Conservation (phyloP, 2,888 invertebrate species). For the Galeopsomyia nigrocyanea region DNA sequence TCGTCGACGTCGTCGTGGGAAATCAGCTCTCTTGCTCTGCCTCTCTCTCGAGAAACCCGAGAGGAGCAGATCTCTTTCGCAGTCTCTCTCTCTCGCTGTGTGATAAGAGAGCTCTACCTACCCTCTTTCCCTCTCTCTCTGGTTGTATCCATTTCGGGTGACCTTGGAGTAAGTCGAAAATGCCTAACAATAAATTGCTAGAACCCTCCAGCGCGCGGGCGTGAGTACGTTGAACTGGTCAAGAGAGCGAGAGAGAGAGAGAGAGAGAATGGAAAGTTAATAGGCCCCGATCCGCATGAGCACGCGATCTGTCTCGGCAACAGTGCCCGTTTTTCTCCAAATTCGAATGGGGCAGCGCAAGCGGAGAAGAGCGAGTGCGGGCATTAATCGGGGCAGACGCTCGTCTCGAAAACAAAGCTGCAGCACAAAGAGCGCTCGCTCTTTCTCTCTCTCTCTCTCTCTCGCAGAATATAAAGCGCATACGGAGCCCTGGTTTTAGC, state of each 20-base stretch:
- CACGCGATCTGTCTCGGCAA: not conserved
- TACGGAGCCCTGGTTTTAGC: conserved; percentile 17
- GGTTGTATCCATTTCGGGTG: conserved; percentile 30
- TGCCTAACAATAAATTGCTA: no score
- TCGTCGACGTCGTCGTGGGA: conserved; percentile 34
- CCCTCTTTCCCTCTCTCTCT: not conserved
- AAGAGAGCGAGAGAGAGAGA: conserved; percentile 3
- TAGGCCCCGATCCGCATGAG: not conserved
- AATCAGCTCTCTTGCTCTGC: conserved; percentile 13
- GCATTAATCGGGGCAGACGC: conserved; percentile 2
- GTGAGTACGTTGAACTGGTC: conserved; percentile 11
- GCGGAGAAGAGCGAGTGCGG: not conserved
- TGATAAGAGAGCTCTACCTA: conserved; percentile 17
- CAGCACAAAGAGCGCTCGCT: conserved; percentile 35
- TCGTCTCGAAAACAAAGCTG: not conserved
- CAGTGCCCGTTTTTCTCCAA: conserved; percentile 3
- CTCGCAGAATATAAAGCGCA: conserved; percentile 9
- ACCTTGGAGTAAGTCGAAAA: conserved; percentile 18
- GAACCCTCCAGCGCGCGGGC: not conserved
- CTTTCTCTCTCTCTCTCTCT: conserved; percentile 10
- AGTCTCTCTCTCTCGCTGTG: not conserved
- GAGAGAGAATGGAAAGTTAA: no score
- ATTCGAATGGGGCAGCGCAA: conserved; percentile 1
- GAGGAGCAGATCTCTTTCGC: not conserved
- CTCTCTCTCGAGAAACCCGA: not conserved